Evolutionary conservation across 2,113 vertebrate genomes (phyloP), one percentile per base, ranked within the genome.

Genomic region (Cichladusa arquata): DNA sequence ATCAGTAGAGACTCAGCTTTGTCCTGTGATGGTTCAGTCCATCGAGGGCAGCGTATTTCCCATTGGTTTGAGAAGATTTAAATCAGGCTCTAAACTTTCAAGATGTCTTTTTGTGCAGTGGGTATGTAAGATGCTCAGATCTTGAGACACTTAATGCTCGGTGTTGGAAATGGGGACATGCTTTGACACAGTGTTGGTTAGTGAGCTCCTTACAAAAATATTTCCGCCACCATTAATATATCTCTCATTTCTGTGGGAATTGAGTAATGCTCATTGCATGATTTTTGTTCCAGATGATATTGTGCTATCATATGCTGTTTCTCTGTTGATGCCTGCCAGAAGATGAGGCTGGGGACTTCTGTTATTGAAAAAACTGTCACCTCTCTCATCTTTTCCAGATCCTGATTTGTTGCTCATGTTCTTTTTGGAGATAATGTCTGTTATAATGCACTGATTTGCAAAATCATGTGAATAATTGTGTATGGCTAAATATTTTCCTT

Each of bases 61-160:
- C 6, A 0, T 6, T 25, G 10, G 3, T 56, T 53, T 71, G 24
- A 23, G 67, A 22, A 53, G 56, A 6, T 8, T 47, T 72, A 10
- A 44, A 29, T 84, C 61, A 74, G 53, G 14, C 20, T n/a, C 9
- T 73, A 12, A 69, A 20, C 14, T 44, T 69, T 8, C n/a, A 48
- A 23, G 5, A 6, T 81, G 22, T 18, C 6, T 65, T 7, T 71
- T 20, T 62, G 14, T 14, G 3, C 64, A 19, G 6, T 67, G 34
- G 11, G 5, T 51, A 2, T 56, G 5, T 8, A 15, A 80, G 54
- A 8, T 60, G 25, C 36, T 81, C 15, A 12, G 28, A 18, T 51
- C 12, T 19, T 34, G 20, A 38, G n/a, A 17, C 9, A 1, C 5
- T 62, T 34, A 15, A 29, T 31, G 42, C 11, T n/a, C 1, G 0